Base-by-base conservation (phyloP, 2,113 vertebrate species). In the Ptychochromis oligacanthus region DNA sequence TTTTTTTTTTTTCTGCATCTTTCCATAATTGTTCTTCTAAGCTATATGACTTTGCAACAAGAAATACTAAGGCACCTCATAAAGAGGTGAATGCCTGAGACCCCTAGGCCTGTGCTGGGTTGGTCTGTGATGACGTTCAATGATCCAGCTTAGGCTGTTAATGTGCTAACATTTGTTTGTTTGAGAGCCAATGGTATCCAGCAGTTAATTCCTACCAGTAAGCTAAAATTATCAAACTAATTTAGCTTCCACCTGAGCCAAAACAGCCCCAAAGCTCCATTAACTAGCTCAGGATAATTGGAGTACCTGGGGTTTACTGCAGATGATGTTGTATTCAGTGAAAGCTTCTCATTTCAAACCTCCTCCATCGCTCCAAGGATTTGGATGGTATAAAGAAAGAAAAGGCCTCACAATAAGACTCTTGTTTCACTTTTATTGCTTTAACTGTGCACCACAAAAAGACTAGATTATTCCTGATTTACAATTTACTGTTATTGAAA, bases 311-410 rank as follows among this genome's bases (percentile, higher is more conserved):
- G 55, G n/a, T 64, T 77, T 77, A 82, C 72, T 81, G 76, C 82
- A 81, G 64, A 55, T 81, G 43, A 70, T 57, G 64, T 57, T 56
- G 77, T 70, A 81, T 89, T 84, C 85, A 87, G 75, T 1, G 38
- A 52, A 40, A 57, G 70, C 43, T 11, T 36, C 74, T 55, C 11
- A n/a, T 36, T 74, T 60, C 17, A 22, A 49, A 56, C 20, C 26
- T 67, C 62, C 26, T 31, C 36, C 56, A 46, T 78, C 10, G 38
- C 38, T 40, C 36, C 7, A 9, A 40, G 46, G 15, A 7, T 15
- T 49, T 7, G 15, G 46, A 49, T 49, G 6, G 6, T 28, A 46
- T 5, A 77, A 10, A 72, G 60, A 38, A 75, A 83, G 49, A 61
- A 70, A 43, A 54, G 22, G n/a, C 28, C 54, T 34, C 77, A 81